Evolutionary conservation across 2,113 vertebrate genomes (phyloP), one percentile per base, ranked within the genome.

Genomic region (Talpa occidentalis): DNA sequence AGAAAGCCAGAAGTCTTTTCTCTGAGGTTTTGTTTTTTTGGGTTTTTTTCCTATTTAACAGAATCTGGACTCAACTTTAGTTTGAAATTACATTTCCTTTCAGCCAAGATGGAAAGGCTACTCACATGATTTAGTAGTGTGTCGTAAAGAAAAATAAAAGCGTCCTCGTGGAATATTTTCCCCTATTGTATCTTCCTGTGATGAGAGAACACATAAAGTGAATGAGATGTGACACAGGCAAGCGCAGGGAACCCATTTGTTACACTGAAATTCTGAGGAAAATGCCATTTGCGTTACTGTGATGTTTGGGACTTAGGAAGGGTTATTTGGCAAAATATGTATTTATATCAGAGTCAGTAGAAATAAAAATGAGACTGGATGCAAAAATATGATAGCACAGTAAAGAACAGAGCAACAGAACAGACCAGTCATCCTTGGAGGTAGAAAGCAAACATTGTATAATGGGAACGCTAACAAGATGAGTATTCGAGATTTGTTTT

Each of bases 401-500:
- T 82, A 84, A 72, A 72, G 96, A 96, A 91, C 14, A 10, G 47
- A 40, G 35, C 67, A 82, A 59, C 37, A 28, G 89, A 91, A 82
- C 82, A 89, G 90, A n/a, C 70, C 95, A 66, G 35, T 82, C 72
- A 81, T 97, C 81, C 0, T 32, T 10, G 19, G 4, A 83, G 77
- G 82, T 32, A 80, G 92, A 77, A 96, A 88, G 86, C 89, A 95
- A 94, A 86, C 90, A 67, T 67, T 62, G 59, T 49, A 40, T 77
- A 89, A 88, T 54, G 30, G 79, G 69, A 92, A 94, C 49, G 67
- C 77, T 77, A 91, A 88, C 92, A 90, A 95, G 69, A 93, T 94
- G 96, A 96, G 94, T 93, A 96, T 97, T 98, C 93, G 81, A 87
- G 96, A 90, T 97, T 98, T 93, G 84, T 42, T 93, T 98, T 98